Conservation (phyloP, 2,888 invertebrate genomes). For the Scaptomyza flava region DNA sequence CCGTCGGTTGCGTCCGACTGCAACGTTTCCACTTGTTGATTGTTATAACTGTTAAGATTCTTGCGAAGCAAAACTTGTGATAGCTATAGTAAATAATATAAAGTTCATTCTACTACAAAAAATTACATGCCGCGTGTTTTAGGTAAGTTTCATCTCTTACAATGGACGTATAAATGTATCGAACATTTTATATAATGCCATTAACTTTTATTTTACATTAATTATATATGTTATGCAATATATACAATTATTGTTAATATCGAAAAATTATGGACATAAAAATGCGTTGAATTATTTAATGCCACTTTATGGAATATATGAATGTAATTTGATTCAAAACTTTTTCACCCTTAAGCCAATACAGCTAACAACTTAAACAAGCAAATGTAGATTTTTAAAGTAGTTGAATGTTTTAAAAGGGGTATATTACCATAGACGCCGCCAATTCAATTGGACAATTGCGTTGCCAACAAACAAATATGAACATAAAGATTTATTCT, state of each 20-base stretch:
- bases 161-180: constrained; percentile 60
- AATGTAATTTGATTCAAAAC: constrained; percentile 43
- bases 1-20: too few relatives aligned
- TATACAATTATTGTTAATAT: constrained; percentile 54
- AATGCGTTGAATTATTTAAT: constrained; percentile 58
- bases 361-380: constrained; percentile 44
- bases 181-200: constrained; percentile 64
- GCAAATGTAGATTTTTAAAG: constrained; percentile 39
- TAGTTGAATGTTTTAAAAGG: constrained; percentile 40
- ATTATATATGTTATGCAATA: constrained; percentile 46
- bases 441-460: constrained; percentile 69
- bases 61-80: neutral
- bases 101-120: neutral
- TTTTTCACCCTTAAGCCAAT: constrained; percentile 49
- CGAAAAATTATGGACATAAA: constrained; percentile 51
- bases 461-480: constrained; percentile 47
- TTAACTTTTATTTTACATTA: constrained; percentile 52
- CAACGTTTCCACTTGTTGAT: too few relatives aligned
- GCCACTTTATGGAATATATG: constrained; percentile 64
- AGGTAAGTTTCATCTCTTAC: constrained; percentile 45
- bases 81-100: neutral
- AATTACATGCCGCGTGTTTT: constrained; percentile 36
- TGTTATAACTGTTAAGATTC: neutral
- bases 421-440: constrained; percentile 51
- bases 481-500: constrained; percentile 41